Evolutionary conservation across 2,113 vertebrate species (phyloP).

Genomic region (Microcebus jonahi): DNA sequence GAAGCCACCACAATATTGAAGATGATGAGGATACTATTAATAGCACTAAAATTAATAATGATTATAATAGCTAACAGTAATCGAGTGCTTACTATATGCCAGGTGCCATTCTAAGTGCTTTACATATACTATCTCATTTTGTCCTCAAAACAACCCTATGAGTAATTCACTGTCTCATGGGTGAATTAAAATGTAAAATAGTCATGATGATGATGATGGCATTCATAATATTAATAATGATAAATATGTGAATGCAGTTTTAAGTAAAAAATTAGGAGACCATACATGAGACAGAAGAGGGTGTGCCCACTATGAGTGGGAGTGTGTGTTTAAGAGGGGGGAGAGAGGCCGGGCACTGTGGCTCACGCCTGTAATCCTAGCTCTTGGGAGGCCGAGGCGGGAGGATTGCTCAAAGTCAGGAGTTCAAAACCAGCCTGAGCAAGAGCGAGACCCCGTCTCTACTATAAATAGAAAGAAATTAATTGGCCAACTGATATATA

Average conservation of each 20-base stretch:
- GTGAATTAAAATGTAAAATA: neutral
- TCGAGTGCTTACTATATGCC: neutral
- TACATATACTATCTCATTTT: neutral
- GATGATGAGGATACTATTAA: neutral
- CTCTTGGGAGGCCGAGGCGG: no score
- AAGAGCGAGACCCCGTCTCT: no score
- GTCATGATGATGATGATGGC: neutral
- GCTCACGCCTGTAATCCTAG: no score
- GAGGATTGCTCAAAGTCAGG: no score
- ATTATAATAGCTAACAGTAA: neutral
- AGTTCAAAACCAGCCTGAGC: no score
- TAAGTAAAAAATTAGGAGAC: neutral
- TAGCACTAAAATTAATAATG: neutral
- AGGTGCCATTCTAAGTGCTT: neutral
- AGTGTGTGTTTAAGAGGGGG: no score
- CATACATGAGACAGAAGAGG: neutral
- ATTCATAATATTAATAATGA: neutral
- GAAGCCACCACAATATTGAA: neutral
- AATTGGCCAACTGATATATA: no score
- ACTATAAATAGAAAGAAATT: no score
- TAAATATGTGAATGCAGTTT: neutral
- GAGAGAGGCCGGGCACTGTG: no score
- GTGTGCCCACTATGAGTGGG: neutral
- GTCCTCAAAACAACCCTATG: neutral
- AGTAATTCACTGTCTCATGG: neutral